Percentiles rank a stretch among this genome's conserved stretches.
Evolutionary conservation across 2,888 invertebrate genomes (phyloP).

Genomic region (Drosophila formosana): DNA sequence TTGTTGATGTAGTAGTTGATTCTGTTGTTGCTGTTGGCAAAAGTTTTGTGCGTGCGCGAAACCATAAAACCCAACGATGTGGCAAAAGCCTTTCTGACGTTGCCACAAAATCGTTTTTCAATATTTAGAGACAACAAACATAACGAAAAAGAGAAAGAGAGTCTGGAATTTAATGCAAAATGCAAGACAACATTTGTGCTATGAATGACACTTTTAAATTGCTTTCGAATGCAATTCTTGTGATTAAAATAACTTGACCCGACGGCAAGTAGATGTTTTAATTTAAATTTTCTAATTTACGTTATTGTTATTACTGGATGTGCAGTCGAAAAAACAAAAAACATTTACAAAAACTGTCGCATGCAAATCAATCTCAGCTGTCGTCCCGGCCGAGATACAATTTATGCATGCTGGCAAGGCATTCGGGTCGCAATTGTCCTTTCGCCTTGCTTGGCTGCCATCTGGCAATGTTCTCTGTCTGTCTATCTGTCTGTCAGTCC

Average conservation of each 20-base stretch:
- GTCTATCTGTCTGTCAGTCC: neutral
- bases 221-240: constrained; percentile 31
- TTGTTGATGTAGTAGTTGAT: constrained; percentile 33
- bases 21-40: constrained; percentile 51
- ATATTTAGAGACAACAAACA: constrained; percentile 48
- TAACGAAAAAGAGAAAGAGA: neutral
- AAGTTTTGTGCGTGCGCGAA: constrained; percentile 81
- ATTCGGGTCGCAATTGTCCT: constrained; percentile 47
- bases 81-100: constrained; percentile 73
- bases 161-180: constrained; percentile 25
- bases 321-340: constrained; percentile 17
- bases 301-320: constrained; percentile 24
- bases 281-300: constrained; percentile 71
- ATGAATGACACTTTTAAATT: constrained; percentile 27
- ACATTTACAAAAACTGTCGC: constrained; percentile 72
- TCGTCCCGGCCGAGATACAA: constrained; percentile 66
- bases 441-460: neutral
- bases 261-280: constrained; percentile 49
- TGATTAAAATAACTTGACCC: constrained; percentile 51
- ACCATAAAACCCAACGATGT: constrained; percentile 81
- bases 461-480: neutral
- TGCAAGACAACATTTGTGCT: constrained; percentile 3
- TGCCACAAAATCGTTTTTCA: constrained; percentile 79
- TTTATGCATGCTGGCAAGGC: constrained; percentile 67
- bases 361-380: constrained; percentile 80